Base-by-base conservation (phyloP, 2,888 invertebrate genomes). In the Macrophya annulata region DNA sequence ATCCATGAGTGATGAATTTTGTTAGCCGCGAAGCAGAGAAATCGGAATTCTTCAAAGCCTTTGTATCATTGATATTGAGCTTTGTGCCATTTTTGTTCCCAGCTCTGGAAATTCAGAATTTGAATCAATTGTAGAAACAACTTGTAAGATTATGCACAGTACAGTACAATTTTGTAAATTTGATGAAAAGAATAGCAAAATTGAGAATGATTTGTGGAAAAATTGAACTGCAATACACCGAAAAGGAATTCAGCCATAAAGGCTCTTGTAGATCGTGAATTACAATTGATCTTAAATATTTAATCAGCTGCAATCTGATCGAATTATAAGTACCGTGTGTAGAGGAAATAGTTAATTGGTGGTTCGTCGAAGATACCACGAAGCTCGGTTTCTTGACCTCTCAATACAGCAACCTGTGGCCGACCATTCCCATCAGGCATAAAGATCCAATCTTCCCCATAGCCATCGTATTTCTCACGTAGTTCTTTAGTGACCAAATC, bases 1-100 rank as follows among this genome's bases (percentile, higher is more conserved):
- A 94, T n/a, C 94, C 94, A 85, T 94, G 94, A 40, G 94, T 93
- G 59, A 94, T 91, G 12, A 94, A 89, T 87, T 94, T 94, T 0
- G 94, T 94, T 79, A 89, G 88, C 40, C 89, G 89, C 1, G 89
- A 88, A 15, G 92, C 82, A n/a, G 90, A 88, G 85, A 92, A 93
- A 48, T 86, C 85, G 1, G 93, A 93, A 9, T 86, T 85, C 15
- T 85, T 88, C 21, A 93, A 85, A 17, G 86, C 85, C 12, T 87
- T 85, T 2, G 90, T 88, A 81, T 92, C 89, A 74, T 92, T 91
- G 17, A 88, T 86, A 72, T 86, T 87, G 40, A 93, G 86, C 5
- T 86, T 86, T 0, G 88, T 89, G 25, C 93, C 93, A 85, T 92
- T 89, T 71, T 88, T 77, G 4, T 92, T 90, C 74, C 91, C 89